Percentiles rank a stretch among this genome's conserved stretches.
These are phyloP conservation scores for Megaceryle alcyon DNA, from an alignment of 2,797 vertebrate genomes.

Conservation along the genomic window DNA sequence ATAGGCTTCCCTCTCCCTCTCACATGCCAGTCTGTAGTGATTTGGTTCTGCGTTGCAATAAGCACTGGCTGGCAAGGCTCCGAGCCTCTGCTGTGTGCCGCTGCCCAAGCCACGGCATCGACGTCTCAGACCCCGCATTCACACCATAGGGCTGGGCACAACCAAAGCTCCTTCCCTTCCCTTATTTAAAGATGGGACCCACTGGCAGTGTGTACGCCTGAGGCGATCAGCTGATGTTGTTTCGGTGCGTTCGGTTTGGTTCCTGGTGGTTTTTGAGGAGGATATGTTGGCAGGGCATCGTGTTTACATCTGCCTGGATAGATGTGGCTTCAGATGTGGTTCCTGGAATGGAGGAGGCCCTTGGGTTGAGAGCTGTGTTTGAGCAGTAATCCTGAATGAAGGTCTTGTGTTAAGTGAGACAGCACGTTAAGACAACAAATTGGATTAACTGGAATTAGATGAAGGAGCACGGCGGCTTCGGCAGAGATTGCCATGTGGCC, in stretches of 20 bases:
- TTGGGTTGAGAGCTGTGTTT: neutral
- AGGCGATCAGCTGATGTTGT: neutral
- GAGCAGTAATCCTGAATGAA: neutral
- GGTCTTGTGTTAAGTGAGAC: neutral
- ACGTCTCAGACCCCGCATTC: neutral
- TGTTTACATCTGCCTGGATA: neutral
- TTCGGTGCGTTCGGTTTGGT: neutral
- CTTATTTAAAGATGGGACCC: neutral
- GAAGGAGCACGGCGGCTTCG: neutral
- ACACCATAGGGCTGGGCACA: neutral
- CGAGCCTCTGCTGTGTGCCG: accelerated
- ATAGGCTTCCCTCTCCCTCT: neutral
- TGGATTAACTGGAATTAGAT: slow-evolving; percentile 23
- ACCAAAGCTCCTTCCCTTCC: neutral
- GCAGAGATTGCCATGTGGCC: neutral
- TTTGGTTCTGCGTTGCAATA: neutral
- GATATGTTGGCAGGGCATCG: too few species aligned
- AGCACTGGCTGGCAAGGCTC: neutral
- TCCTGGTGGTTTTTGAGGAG: neutral
- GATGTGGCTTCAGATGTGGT: neutral
- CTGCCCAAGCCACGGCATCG: neutral
- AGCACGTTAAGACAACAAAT: neutral
- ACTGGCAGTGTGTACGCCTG: neutral
- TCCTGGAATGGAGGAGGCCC: neutral
- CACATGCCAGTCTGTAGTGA: accelerated